phyloP scores from a whole-genome alignment of 2,888 invertebrate species.

The Tenodera sinensis region DNA sequence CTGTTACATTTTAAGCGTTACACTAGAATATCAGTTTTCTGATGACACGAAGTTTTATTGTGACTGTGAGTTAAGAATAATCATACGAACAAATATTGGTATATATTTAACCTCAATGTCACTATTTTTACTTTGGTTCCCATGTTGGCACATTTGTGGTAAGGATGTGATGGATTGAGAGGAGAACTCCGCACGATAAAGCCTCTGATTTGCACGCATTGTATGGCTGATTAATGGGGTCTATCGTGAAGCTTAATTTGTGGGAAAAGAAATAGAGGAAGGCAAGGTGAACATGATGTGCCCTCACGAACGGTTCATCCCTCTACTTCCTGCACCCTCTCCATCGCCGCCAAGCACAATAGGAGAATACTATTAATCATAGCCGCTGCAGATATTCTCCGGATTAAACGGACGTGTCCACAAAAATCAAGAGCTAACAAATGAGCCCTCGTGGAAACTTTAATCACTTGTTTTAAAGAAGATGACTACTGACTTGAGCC shows the following conservation, averaged over 20 bases:
- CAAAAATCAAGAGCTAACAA: neutral
- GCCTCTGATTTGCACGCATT: conserved; percentile 2
- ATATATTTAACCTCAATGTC: no score
- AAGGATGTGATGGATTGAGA: neutral
- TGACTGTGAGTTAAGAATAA: no score
- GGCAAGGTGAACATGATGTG: neutral
- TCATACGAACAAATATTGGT: no score
- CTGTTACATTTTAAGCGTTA: no score
- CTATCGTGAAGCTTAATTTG: conserved; percentile 3
- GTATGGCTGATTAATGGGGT: conserved; percentile 4
- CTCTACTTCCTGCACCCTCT: neutral
- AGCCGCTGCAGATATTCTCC: neutral
- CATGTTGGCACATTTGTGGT: neutral
- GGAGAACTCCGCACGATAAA: neutral
- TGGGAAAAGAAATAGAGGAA: conserved; percentile 2
- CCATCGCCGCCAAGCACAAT: neutral
- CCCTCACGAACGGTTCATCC: neutral
- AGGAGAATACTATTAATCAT: neutral
- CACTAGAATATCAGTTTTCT: no score
- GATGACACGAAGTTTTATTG: no score
- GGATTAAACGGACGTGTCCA: neutral
- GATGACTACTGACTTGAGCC: neutral
- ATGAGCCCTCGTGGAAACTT: neutral
- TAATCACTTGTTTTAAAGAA: neutral
- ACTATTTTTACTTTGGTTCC: neutral